phyloP scores from a whole-genome alignment of 2,888 invertebrate species.

The Spodoptera picta region DNA sequence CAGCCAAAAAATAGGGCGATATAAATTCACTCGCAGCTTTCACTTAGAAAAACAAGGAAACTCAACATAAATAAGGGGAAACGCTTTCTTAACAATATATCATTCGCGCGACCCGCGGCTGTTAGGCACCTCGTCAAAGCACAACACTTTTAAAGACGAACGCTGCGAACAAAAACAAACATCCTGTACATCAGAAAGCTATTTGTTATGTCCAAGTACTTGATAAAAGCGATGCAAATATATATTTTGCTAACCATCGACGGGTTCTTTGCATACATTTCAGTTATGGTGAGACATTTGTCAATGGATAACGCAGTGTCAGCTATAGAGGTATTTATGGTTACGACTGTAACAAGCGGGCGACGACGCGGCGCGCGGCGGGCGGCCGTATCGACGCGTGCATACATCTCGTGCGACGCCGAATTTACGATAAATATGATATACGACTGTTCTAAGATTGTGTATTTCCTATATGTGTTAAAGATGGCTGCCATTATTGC shows the following conservation, averaged over 20 bases:
- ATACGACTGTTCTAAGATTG: constrained; percentile 38
- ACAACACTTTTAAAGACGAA: constrained; percentile 46
- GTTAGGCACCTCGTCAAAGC: constrained; percentile 29
- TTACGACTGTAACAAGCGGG: constrained; percentile 10
- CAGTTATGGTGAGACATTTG: constrained; percentile 70
- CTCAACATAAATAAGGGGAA: constrained; percentile 41
- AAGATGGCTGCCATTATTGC: constrained; percentile 41
- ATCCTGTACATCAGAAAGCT: constrained; percentile 44
- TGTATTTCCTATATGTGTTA: constrained; percentile 41
- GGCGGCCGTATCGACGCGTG: constrained; percentile 45
- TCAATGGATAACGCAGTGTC: constrained; percentile 64
- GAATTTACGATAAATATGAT: constrained; percentile 57
- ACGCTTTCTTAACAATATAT: constrained; percentile 45
- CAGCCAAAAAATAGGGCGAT: constrained; percentile 28
- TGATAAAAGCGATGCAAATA: constrained; percentile 61
- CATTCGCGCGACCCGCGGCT: constrained; percentile 9
- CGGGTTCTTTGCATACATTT: constrained; percentile 65
- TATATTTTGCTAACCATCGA: constrained; percentile 60
- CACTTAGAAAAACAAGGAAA: constrained; percentile 44
- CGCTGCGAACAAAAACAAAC: constrained; percentile 24
- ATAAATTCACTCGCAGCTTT: constrained; percentile 43
- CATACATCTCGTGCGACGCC: constrained; percentile 56
- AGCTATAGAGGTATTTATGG: constrained; percentile 64
- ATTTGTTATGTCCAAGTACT: constrained; percentile 52
- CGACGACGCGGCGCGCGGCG: constrained; percentile 21